Evolutionary conservation across 2,113 vertebrate species (phyloP), one percentile per base, ranked within the genome.

Genomic region (Bostrychus sinensis): DNA sequence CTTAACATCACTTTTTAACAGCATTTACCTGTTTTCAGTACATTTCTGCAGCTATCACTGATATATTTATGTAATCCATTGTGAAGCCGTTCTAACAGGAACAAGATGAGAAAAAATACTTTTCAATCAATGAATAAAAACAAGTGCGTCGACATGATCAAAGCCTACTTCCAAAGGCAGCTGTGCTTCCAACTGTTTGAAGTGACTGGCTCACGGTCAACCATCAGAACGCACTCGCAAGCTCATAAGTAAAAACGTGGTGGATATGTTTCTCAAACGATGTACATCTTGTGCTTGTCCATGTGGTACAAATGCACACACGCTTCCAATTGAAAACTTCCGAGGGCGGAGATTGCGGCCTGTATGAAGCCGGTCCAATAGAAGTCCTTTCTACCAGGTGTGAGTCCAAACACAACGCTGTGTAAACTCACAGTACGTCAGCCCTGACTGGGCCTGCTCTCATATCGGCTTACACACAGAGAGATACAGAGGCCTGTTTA

Each of bases 151-250:
- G 53, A 56, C 51, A 56, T 68, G 87, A 91, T 92, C 86, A 91
- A 91, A 91, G 73, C 55, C 42, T 72, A 78, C 62, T 55, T 70
- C 53, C 54, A 68, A 75, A 80, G 74, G 65, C 43, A 70, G 72
- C 71, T 80, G 78, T 61, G 68, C 71, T 86, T 80, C 76, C 45
- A 61, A 76, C 51, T 69, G 85, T 88, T 89, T 91, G 89, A 92
- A 89, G 87, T 88, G 82, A 75, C 82, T 91, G 90, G 89, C 88
- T 70, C 55, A 7, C 39, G 70, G 77, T 87, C 84, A 89, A 81
- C 56, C 51, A 34, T 10, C 83, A 70, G 75, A 16, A 62, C 51
- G 56, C 1, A 63, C 78, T 75, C 1, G 32, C 80, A 78, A 82
- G 46, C 38, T 67, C 77, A 57, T n/a, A 53, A 72, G 62, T 25